Conservation (phyloP, 2,113 vertebrate genomes). For the Regulus satrapa region DNA sequence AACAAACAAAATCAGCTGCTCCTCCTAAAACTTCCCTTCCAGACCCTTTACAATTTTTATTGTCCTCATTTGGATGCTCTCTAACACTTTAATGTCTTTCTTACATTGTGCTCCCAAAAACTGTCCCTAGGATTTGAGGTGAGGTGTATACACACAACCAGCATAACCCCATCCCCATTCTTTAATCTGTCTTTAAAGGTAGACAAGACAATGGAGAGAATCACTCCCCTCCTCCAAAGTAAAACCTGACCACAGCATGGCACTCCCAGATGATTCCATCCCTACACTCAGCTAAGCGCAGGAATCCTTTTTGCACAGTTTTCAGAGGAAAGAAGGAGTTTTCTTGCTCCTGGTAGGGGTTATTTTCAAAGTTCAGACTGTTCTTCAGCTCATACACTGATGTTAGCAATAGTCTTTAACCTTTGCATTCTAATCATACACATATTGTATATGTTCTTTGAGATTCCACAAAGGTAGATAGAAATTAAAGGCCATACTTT, state of each 20-base stretch:
- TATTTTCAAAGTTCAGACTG: background rate
- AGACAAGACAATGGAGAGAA: fast-evolving
- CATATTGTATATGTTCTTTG: background rate
- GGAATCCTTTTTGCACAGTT: fast-evolving
- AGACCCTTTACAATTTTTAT: background rate
- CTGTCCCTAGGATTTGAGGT: fast-evolving
- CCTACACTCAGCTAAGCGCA: background rate
- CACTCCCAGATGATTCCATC: background rate
- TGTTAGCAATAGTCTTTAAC: background rate
- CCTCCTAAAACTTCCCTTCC: too few relatives aligned
- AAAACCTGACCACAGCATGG: background rate
- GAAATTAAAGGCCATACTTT: background rate
- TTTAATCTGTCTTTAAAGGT: background rate
- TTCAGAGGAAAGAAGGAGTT: background rate
- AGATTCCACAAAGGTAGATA: background rate
- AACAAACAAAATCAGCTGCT: background rate
- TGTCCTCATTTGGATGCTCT: background rate
- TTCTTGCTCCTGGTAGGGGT: background rate
- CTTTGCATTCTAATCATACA: background rate
- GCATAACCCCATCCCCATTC: background rate
- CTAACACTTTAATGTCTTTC: background rate
- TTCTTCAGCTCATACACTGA: background rate
- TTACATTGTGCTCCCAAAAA: background rate
- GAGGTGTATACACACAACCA: background rate
- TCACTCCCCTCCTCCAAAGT: fast-evolving